Conservation (phyloP, 2,888 invertebrate genomes). For the Thecophora atra region DNA sequence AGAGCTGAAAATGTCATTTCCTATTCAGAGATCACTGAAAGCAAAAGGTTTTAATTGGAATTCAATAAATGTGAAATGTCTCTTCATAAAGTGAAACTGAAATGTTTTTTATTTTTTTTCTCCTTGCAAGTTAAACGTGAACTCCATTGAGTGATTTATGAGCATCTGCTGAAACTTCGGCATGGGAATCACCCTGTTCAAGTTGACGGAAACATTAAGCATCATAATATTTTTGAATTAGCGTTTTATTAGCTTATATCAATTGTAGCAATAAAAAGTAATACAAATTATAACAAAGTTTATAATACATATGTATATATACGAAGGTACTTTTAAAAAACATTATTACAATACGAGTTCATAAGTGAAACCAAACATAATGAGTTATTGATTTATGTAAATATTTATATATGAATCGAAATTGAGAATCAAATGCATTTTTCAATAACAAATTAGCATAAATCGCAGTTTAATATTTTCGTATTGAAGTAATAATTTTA, state of each 20-base stretch:
- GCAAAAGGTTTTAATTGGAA: too few species aligned
- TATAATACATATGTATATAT: slow-evolving; percentile 6
- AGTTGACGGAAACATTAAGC: background rate
- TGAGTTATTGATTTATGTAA: background rate
- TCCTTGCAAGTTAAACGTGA: too few species aligned
- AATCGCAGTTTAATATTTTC: slow-evolving; percentile 35
- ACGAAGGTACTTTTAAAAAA: background rate
- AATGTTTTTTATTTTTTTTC: too few species aligned
- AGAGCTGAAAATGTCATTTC: too few species aligned
- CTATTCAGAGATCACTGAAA: too few species aligned
- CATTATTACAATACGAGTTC: background rate
- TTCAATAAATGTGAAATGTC: too few species aligned
- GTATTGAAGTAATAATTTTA: slow-evolving; percentile 25
- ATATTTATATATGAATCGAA: background rate
- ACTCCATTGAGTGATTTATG: too few species aligned
- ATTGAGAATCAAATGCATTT: slow-evolving; percentile 4
- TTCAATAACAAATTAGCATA: slow-evolving; percentile 6
- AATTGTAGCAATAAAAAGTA: slow-evolving; percentile 18
- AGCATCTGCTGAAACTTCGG: too few species aligned
- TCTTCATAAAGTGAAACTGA: too few species aligned
- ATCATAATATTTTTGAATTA: background rate
- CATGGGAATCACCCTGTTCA: too few species aligned
- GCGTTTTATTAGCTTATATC: background rate
- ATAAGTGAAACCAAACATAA: background rate
- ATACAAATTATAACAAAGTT: slow-evolving; percentile 19